These are phyloP conservation scores for Anguilla japonica DNA, from an alignment of 2,113 vertebrate species.

Conservation along the genomic window DNA sequence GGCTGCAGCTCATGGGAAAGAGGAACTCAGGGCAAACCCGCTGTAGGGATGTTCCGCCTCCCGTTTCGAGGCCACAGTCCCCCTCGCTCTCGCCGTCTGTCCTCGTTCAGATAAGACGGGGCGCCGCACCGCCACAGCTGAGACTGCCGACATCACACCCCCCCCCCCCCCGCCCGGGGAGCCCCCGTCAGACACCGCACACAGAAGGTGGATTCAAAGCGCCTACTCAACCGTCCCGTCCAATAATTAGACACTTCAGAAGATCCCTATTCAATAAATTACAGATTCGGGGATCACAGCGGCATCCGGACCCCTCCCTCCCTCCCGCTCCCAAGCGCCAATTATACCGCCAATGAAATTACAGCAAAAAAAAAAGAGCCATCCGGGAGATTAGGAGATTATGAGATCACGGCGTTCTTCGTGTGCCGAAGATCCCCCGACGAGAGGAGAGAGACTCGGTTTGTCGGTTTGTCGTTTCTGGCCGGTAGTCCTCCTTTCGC, in stretches of 20 bases:
- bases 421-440: not conserved
- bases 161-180: slow-evolving; percentile 34
- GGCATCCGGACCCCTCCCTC: not conserved
- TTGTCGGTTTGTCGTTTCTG: not conserved
- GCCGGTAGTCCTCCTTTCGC: not conserved
- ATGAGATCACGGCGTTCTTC: not conserved
- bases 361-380: not conserved
- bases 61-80: not conserved
- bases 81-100: not conserved
- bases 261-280: slow-evolving; percentile 57
- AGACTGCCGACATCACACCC: slow-evolving; percentile 29
- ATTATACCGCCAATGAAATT: slow-evolving; percentile 1
- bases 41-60: not conserved
- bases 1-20: not conserved
- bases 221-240: slow-evolving; percentile 44
- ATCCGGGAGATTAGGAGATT: not conserved
- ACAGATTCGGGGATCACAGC: slow-evolving; percentile 17
- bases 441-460: not conserved
- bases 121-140: not conserved
- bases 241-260: slow-evolving; percentile 57
- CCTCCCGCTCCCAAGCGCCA: not conserved
- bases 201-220: slow-evolving; percentile 61
- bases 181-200: slow-evolving; percentile 48
- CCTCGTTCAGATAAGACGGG: not conserved
- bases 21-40: slow-evolving; percentile 14